A percentile compares a stretch with the other conserved stretches of the same genome.
phyloP scores from a whole-genome alignment of 2,888 invertebrate species.

The Linnaemya vulpina region DNA sequence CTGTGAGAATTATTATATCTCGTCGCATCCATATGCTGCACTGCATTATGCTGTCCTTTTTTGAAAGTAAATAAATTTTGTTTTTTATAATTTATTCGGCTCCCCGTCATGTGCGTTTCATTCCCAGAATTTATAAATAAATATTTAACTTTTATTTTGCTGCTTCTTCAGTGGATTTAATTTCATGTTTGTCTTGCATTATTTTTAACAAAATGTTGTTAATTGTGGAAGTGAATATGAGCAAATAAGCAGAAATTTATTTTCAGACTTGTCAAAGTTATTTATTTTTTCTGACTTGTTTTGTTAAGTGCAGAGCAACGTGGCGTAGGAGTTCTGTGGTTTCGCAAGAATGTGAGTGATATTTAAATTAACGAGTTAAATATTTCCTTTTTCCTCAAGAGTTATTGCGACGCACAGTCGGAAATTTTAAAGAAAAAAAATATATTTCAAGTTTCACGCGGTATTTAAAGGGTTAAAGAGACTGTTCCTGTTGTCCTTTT shows the following conservation, averaged over 20 bases:
- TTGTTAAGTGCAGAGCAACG: neutral
- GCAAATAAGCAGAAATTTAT: neutral
- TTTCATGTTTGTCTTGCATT: slow-evolving; percentile 6
- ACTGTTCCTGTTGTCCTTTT: no score
- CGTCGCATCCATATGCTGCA: neutral
- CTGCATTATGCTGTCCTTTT: neutral
- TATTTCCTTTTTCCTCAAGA: neutral
- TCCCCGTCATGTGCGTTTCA: neutral
- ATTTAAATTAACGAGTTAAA: neutral
- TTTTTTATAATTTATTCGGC: neutral
- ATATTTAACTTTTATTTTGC: slow-evolving; percentile 38
- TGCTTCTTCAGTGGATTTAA: slow-evolving; percentile 35
- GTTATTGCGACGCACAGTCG: no score
- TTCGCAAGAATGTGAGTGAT: neutral
- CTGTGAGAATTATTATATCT: neutral
- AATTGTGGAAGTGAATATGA: neutral
- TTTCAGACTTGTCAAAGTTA: neutral
- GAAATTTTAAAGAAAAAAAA: no score
- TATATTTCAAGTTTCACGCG: no score
- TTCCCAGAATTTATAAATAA: neutral
- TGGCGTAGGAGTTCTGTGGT: neutral
- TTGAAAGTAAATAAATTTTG: neutral
- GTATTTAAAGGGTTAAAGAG: no score
- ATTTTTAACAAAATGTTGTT: slow-evolving; percentile 1
- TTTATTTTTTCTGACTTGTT: neutral